A percentile compares a stretch with the other conserved stretches of the same genome.
Conservation (phyloP, 2,888 invertebrate species). For the Pollenia labialis region DNA sequence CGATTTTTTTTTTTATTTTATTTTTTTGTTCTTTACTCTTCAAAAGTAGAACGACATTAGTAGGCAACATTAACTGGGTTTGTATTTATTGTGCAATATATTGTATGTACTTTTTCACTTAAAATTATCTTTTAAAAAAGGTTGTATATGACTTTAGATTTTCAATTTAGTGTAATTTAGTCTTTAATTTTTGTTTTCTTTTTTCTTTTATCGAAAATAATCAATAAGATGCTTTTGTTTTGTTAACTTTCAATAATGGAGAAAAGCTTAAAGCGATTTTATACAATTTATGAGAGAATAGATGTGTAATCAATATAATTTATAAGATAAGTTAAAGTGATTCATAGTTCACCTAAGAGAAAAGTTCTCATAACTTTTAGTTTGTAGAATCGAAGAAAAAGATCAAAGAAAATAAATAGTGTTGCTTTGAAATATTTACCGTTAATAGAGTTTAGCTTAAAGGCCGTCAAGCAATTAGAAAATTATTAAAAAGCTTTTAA, state of each 20-base stretch:
- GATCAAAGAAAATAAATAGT: conserved; percentile 16
- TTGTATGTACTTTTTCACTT: neutral
- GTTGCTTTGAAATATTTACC: neutral
- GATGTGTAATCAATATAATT: conserved; percentile 63
- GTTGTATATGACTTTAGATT: conserved; percentile 46
- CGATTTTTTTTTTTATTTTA: neutral
- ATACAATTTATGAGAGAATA: conserved; percentile 51
- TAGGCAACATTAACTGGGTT: conserved; percentile 48
- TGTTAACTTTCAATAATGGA: conserved; percentile 49
- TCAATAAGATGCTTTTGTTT: conserved; percentile 40
- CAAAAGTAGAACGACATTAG: conserved; percentile 63
- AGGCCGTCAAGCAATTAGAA: neutral
- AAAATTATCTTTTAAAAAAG: conserved; percentile 14
- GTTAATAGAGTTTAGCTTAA: neutral
- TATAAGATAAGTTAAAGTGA: conserved; percentile 56
- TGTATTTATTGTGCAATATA: conserved; percentile 48
- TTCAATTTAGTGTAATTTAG: conserved; percentile 46
- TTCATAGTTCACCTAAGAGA: conserved; percentile 27
- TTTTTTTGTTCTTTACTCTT: conserved; percentile 18
- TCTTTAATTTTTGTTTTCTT: conserved; percentile 1
- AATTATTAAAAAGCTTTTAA: neutral
- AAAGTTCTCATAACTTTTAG: neutral
- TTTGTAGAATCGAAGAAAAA: neutral
- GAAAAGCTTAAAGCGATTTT: conserved; percentile 51
- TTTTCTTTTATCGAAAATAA: conserved; percentile 30